phyloP scores from a whole-genome alignment of 2,888 invertebrate species.

The Eupithecia subumbrata region DNA sequence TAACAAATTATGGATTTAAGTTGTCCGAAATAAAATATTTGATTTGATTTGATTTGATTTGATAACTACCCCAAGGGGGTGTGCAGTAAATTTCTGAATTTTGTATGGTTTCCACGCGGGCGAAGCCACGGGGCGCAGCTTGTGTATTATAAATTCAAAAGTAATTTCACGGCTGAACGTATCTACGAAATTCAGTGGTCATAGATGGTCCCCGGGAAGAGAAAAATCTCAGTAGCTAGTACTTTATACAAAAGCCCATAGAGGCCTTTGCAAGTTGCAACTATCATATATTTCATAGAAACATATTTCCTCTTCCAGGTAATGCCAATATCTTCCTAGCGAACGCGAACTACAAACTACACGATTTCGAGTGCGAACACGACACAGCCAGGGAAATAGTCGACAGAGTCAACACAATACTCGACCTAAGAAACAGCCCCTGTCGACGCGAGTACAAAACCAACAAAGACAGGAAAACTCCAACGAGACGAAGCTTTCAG shows the following conservation, averaged over 20 bases:
- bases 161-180: too few relatives aligned
- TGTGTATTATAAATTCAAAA: too few relatives aligned
- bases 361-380: conserved; percentile 94
- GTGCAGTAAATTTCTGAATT: too few relatives aligned
- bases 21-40: too few relatives aligned
- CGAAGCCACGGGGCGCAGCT: too few relatives aligned
- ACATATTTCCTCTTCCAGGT: conserved; percentile 52
- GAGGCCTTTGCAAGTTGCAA: not conserved
- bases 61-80: too few relatives aligned
- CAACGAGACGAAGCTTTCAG: conserved; percentile 85
- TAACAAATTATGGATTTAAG: too few relatives aligned
- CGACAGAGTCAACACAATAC: conserved; percentile 93
- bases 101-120: too few relatives aligned
- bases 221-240: too few relatives aligned
- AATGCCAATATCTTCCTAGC: conserved; percentile 65
- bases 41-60: too few relatives aligned
- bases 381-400: conserved; percentile 91
- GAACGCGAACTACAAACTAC: conserved; percentile 89
- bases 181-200: too few relatives aligned
- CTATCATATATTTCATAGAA: not conserved
- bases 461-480: conserved; percentile 88
- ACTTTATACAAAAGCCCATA: not conserved
- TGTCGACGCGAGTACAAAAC: conserved; percentile 92
- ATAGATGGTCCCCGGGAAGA: too few relatives aligned
- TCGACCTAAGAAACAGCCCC: conserved; percentile 91